These are phyloP conservation scores for Polyommatus icarus DNA, from an alignment of 2,888 invertebrate genomes.

Conservation along the genomic window DNA sequence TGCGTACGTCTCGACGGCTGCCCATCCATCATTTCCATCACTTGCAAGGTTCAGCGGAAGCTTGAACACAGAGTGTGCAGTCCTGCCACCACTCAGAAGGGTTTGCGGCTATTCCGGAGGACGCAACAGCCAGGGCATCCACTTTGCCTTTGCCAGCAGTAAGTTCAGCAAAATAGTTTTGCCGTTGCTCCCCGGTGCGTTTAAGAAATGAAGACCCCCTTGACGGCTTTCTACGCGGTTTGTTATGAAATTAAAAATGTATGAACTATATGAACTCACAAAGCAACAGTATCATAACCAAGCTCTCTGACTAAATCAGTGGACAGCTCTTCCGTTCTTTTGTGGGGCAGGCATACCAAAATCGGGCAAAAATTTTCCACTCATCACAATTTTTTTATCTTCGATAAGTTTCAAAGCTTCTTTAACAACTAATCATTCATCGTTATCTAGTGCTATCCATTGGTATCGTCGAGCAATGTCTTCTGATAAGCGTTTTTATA, in stretches of 20 bases:
- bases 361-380: conserved; percentile 41
- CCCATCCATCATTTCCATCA: conserved; percentile 38
- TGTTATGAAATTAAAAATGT: conserved; percentile 37
- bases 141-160: conserved; percentile 39
- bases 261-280: conserved; percentile 35
- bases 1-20: too few species aligned
- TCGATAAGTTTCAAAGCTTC: conserved; percentile 41
- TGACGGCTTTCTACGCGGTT: conserved; percentile 38
- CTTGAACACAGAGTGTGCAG: conserved; percentile 37
- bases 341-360: conserved; percentile 42
- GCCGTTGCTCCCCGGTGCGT: conserved; percentile 38
- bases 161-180: conserved; percentile 39
- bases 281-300: conserved; percentile 38
- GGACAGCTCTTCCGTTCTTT: conserved; percentile 30
- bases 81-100: background rate
- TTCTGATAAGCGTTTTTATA: conserved; percentile 35
- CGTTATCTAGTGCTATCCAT: conserved; percentile 36
- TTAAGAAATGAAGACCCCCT: conserved; percentile 35
- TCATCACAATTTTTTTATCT: conserved; percentile 34
- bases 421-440: conserved; percentile 40
- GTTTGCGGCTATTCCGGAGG: conserved; percentile 26
- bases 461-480: conserved; percentile 32
- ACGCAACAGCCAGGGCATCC: conserved; percentile 39
- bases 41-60: conserved; percentile 38
- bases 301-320: conserved; percentile 41